Percentiles rank a stretch among this genome's conserved stretches.
phyloP scores from a whole-genome alignment of 2,888 invertebrate species.

The Standfussiana lucernea region DNA sequence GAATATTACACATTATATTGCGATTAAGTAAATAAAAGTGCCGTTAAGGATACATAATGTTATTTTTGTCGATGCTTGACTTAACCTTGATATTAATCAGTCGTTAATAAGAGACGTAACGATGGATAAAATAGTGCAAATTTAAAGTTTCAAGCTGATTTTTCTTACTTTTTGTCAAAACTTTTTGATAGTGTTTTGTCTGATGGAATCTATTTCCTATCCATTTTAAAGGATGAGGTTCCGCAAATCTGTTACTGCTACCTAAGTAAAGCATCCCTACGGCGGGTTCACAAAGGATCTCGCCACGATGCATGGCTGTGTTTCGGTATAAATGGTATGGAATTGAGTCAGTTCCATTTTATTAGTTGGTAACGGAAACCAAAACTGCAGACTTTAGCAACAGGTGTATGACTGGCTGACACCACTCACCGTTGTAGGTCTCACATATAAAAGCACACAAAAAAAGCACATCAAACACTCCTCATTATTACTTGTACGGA shows the following conservation, averaged over 20 bases:
- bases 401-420: no score
- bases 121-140: not conserved
- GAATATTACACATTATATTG: constrained; percentile 7
- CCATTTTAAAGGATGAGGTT: not conserved
- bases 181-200: no score
- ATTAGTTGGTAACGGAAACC: not conserved
- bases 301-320: not conserved
- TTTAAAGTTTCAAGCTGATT: not conserved
- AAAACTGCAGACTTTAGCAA: not conserved
- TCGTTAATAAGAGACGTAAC: not conserved
- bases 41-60: not conserved
- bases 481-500: not conserved
- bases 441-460: not conserved
- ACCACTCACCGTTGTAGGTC: not conserved
- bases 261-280: not conserved
- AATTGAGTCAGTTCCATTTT: not conserved
- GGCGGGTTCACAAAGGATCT: not conserved
- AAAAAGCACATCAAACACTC: not conserved
- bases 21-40: not conserved
- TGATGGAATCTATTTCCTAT: not conserved
- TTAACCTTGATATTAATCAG: not conserved
- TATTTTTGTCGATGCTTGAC: not conserved
- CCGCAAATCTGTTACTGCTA: not conserved
- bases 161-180: not conserved
- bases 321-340: not conserved